Evolutionary conservation across 2,888 invertebrate species (phyloP).

Genomic region (Mesopsocus fuscifrons): DNA sequence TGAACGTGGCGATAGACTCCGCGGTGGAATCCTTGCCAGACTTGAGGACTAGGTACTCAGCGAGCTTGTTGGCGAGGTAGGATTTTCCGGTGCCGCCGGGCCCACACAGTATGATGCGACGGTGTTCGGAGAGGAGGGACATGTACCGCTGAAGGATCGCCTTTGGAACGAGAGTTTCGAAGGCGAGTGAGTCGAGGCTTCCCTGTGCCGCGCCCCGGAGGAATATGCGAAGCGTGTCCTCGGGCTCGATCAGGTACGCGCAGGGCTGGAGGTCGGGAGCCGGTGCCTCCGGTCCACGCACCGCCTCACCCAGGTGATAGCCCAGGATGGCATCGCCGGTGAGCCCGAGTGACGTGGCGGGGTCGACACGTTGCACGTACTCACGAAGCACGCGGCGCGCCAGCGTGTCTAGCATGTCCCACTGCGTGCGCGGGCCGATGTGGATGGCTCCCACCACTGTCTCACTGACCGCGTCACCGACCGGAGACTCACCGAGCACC

Average conservation of each 20-base stretch:
- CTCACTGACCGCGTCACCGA: conserved; percentile 44
- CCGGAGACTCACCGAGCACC: conserved; percentile 62
- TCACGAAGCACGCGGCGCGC: conserved; percentile 65
- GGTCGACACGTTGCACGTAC: conserved; percentile 81
- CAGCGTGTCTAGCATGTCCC: conserved; percentile 85
- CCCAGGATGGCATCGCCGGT: conserved; percentile 75
- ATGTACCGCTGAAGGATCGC: conserved; percentile 88
- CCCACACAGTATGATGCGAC: conserved; percentile 86
- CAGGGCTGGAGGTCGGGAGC: conserved; percentile 83
- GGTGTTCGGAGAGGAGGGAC: conserved; percentile 75
- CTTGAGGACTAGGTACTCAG: conserved; percentile 74
- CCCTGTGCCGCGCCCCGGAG: conserved; percentile 50
- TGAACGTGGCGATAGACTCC: conserved; percentile 85
- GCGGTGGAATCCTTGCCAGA: conserved; percentile 64
- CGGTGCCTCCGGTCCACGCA: conserved; percentile 30
- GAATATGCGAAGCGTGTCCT: conserved; percentile 28
- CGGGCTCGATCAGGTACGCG: conserved; percentile 72
- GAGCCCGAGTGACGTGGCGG: conserved; percentile 64
- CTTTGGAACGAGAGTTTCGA: conserved; percentile 90
- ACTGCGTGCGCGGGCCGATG: conserved; percentile 81
- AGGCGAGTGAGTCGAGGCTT: conserved; percentile 82
- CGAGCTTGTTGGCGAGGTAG: conserved; percentile 82
- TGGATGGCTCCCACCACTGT: conserved; percentile 70
- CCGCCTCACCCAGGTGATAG: conserved; percentile 74
- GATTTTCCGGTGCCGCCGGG: conserved; percentile 95